Base-by-base conservation (phyloP, 1,140 invertebrate genomes). In the Neodiprion pinetum region DNA sequence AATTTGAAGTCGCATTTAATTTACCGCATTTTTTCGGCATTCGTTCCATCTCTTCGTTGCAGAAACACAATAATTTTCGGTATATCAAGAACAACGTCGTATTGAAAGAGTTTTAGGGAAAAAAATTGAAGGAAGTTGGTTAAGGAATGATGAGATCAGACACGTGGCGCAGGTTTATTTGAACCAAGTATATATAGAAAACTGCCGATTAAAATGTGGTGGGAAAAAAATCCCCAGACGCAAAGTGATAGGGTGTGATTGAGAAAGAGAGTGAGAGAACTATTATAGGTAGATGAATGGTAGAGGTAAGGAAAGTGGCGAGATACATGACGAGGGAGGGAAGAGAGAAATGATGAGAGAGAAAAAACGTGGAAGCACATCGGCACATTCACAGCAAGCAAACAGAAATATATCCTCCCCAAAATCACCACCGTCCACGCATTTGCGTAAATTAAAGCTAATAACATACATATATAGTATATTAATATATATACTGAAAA, bases 361-460 rank as follows among this genome's bases (percentile, higher is more conserved):
- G 53, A 61, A 61, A 61, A 5, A 61, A 61, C n/a, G 50, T 11
- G 53, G n/a, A 17, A 61, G 53, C 11, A 61, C n/a, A 12, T 9
- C n/a, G 53, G 4, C 53, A 17, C 5, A 40, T 40, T 40, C n/a
- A 14, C 0, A 61, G 53, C 7, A 61, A 61, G n/a, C n/a, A 61
- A 61, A 61, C n/a, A 61, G 11, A 61, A 11, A 53, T 53, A 8
- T 61, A 14, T 61, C 53, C n/a, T 61, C 53, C 53, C 53, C 11
- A 17, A 12, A 61, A 9, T 61, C 53, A 8, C 53, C 53, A 61
- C 53, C 53, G 53, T 61, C 53, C 53, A 61, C 53, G 53, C 53
- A 61, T 61, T 61, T 9, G 53, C 53, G 53, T 61, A 61, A 61
- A 61, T 61, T 61, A 61, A 14, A 61, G 53, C 53, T 61, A 61